These are phyloP conservation scores for Nycticebus coucang DNA, from an alignment of 2,113 vertebrate genomes.

Conservation along the genomic window DNA sequence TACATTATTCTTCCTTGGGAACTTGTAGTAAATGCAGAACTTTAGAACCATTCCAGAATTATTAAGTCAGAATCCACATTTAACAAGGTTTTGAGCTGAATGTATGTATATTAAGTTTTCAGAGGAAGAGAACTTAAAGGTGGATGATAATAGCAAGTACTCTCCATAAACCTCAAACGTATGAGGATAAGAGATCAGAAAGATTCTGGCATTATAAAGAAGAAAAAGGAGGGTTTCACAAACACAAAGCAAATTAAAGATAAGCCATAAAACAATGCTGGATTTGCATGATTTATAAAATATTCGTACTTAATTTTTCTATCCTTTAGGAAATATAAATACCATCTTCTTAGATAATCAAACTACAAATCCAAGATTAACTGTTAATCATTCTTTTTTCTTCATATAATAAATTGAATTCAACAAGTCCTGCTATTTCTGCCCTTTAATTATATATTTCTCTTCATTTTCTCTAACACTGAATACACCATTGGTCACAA, in stretches of 20 bases:
- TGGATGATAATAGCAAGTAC: not conserved
- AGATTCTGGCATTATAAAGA: not conserved
- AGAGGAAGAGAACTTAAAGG: not conserved
- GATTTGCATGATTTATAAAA: not conserved
- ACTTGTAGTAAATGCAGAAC: not conserved
- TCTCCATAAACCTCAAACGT: not conserved
- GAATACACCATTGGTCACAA: not conserved
- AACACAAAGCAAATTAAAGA: not conserved
- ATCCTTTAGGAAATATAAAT: slow-evolving; percentile 25
- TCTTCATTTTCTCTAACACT: not conserved
- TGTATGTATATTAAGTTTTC: not conserved
- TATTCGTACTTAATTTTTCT: not conserved
- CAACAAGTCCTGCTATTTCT: not conserved
- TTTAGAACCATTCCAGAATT: not conserved
- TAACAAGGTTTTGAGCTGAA: not conserved
- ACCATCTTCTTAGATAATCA: slow-evolving; percentile 43
- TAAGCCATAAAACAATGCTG: not conserved
- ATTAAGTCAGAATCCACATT: not conserved
- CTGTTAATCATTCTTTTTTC: not conserved
- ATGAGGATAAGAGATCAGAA: not conserved
- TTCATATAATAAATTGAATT: not conserved
- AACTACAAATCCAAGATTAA: slow-evolving; percentile 26
- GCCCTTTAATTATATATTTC: not conserved
- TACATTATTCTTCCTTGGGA: not conserved
- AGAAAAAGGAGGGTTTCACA: not conserved